phyloP scores from a whole-genome alignment of 2,113 vertebrate genomes.

The Orientallactaga bullata region DNA sequence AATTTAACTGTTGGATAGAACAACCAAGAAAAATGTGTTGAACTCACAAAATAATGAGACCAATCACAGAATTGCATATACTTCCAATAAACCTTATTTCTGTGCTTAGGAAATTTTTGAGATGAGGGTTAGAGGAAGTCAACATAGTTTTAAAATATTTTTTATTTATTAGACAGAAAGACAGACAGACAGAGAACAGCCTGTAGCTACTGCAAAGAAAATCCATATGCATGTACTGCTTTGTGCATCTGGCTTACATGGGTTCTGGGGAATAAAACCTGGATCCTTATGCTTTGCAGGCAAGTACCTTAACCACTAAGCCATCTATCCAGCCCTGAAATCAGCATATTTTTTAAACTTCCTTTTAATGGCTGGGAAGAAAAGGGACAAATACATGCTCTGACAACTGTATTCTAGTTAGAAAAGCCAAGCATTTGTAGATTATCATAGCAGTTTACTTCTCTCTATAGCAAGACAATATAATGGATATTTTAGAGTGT shows the following conservation, averaged over 20 bases:
- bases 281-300: too few species aligned
- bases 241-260: too few species aligned
- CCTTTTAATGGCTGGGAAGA: background rate
- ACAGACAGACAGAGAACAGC: too few species aligned
- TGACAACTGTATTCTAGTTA: background rate
- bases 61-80: background rate
- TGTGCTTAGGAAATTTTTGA: background rate
- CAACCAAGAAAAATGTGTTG: background rate
- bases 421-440: background rate
- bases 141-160: background rate
- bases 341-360: background rate
- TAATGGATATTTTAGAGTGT: background rate
- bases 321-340: too few species aligned
- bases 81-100: background rate
- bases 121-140: background rate
- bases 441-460: background rate
- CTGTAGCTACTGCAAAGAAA: too few species aligned
- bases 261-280: too few species aligned
- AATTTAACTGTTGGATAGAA: too few species aligned
- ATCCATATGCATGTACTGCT: too few species aligned
- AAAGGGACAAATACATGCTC: background rate
- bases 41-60: background rate
- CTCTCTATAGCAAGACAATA: background rate
- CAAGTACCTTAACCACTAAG: too few species aligned
- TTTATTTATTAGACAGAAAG: too few species aligned